Base-by-base conservation (phyloP, 2,888 invertebrate species). In the Philaethria dido region DNA sequence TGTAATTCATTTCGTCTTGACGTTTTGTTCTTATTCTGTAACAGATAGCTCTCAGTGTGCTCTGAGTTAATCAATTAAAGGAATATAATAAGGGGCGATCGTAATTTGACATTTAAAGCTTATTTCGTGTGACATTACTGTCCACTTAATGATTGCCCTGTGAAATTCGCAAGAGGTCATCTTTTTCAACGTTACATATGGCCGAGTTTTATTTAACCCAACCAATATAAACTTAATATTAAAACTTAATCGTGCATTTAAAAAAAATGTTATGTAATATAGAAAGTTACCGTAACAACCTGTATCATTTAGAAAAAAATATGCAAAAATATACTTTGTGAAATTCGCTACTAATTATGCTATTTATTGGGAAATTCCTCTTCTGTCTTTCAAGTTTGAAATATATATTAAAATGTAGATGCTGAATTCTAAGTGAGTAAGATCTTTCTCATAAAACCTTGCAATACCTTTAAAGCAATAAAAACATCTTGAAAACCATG, bases 401-500 rank as follows among this genome's bases (percentile, higher is more conserved):
- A 57, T 5, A 42, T 25, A 50, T 33, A 29, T 45, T 39, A 20
- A 36, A 36, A 39, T 4, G 18, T 60, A 29, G 1, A 52, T 18
- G 16, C 16, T 44, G 29, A 33, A 44, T 16, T 29, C 33, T 44
- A 45, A 60, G 16, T 59, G 16, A 59, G 60, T 60, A 29, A 14
- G 33, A 29, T 57, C 22, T 14, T 42, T 18, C 18, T 18, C 36
- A 25, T 59, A 55, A 61, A 59, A 64, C 48, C 25, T 48, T 42
- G 47, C 42, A 39, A 45, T 54, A 54, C 64, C 16, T 61, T 39
- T 57, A 64, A 64, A 57, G 64, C 29, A 67, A 69, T 67, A 69
- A 67, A 69, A 64, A 69, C 54, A 61, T 60, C 25, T 33, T 25
- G 60, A 42, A 63, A 64, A 54, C 69, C 67, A 57, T 67, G 36